These are phyloP conservation scores for Corythaixoides concolor DNA, from an alignment of 2,113 vertebrate genomes.

Conservation along the genomic window DNA sequence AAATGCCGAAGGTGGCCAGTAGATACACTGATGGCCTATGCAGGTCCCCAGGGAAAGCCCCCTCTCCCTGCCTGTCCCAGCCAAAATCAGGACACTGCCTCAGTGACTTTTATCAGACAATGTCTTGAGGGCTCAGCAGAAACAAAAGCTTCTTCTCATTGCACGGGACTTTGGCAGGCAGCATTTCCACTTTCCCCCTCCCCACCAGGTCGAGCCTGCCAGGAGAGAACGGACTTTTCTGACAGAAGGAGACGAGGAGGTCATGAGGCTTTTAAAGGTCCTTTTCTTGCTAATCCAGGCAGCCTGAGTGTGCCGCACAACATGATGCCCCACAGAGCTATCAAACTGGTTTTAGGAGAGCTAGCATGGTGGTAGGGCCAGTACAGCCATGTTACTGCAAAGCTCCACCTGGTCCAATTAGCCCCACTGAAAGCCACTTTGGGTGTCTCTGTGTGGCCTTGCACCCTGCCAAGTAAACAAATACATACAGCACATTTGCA, in stretches of 20 bases:
- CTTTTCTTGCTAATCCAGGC: not conserved
- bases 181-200: not conserved
- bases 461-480: not conserved
- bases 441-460: not conserved
- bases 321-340: not conserved
- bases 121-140: not conserved
- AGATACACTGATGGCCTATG: not conserved
- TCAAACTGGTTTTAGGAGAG: not conserved
- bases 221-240: not conserved
- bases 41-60: not conserved
- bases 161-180: not conserved
- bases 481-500: constrained; percentile 1
- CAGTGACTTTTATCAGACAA: not conserved
- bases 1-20: not conserved
- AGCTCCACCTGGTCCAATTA: not conserved
- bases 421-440: not conserved
- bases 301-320: not conserved
- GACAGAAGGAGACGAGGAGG: not conserved
- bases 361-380: not conserved
- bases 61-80: not conserved
- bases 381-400: not conserved
- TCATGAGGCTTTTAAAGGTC: not conserved
- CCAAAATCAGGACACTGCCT: not conserved
- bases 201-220: not conserved
- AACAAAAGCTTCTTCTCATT: not conserved